These are phyloP conservation scores for Laothoe populi DNA, from an alignment of 2,888 invertebrate genomes.

Conservation along the genomic window DNA sequence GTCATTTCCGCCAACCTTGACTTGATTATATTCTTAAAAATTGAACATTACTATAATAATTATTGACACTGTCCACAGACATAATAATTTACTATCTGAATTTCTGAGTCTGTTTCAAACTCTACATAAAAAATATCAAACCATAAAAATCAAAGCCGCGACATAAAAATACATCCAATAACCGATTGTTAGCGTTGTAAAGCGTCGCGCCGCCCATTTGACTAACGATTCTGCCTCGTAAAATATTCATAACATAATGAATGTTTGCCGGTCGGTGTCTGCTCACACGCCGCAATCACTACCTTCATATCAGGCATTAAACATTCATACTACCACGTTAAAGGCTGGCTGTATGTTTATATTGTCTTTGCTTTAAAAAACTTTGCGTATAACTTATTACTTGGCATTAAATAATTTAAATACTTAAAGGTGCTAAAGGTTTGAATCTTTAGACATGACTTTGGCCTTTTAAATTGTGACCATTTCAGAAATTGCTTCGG, in stretches of 20 bases:
- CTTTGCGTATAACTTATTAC: too few relatives aligned
- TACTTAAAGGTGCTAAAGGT: too few relatives aligned
- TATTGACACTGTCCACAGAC: too few relatives aligned
- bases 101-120: too few relatives aligned
- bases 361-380: background rate
- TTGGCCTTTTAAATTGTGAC: too few relatives aligned
- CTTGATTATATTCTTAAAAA: too few relatives aligned
- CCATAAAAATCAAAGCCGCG: background rate
- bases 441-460: too few relatives aligned
- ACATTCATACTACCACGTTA: constrained; percentile 19
- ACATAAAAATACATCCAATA: background rate
- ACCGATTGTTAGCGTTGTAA: background rate
- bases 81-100: too few relatives aligned
- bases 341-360: constrained; percentile 1
- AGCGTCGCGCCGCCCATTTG: constrained; percentile 7
- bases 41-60: too few relatives aligned
- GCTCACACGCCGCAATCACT: constrained; percentile 22
- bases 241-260: constrained; percentile 26
- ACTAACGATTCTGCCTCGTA: constrained; percentile 22
- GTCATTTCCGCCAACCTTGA: too few relatives aligned
- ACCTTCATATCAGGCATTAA: constrained; percentile 3
- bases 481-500: too few relatives aligned
- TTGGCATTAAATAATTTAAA: too few relatives aligned
- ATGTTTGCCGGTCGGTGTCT: constrained; percentile 20
- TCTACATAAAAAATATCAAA: background rate